Base-by-base conservation (phyloP, 2,797 vertebrate genomes). In the Brachyalestes nurse region DNA sequence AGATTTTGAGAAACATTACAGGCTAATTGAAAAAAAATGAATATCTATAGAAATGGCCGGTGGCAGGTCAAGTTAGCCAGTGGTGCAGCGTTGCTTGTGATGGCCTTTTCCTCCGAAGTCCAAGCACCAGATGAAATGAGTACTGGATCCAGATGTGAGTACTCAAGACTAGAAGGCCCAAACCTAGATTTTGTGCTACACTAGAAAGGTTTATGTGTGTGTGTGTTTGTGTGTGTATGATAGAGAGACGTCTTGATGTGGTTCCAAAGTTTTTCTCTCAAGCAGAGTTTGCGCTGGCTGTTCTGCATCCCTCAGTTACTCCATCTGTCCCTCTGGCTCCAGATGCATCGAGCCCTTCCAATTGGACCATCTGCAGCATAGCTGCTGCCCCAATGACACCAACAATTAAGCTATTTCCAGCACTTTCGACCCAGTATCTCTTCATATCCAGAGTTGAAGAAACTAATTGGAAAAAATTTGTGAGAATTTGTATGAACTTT, bases 251-350 rank as follows among this genome's bases (percentile, higher is more conserved):
- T 23, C 45, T 80, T 83, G 67, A 72, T 83, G 82, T 67, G 16
- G 38, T 60, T 77, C 78, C 82, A 83, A 67, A 57, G 49, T 55
- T 72, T 21, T 55, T 79, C 66, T 71, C 58, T 75, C 47, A 65
- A 73, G 69, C 62, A 34, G 77, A 34, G 61, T 67, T 77, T 75
- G 79, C 82, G 86, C 84, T 58, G 84, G 84, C 89, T 84, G 87
- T 89, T 87, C 87, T 87, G 87, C 87, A 86, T 92, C 84, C 84
- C 84, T 81, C 80, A 76, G 51, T 12, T 82, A 87, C 88, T 91
- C 92, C 93, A 93, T 94, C 92, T 93, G 92, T 87, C 88, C 86
- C 87, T 71, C 90, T 93, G 93, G 91, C 89, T 91, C 90, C 91
- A 93, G 91, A 92, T 93, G 90, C 88, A 88, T 88, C 87, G 85